phyloP scores from a whole-genome alignment of 1,140 invertebrate genomes.

The Brachionus rotundiformis region DNA sequence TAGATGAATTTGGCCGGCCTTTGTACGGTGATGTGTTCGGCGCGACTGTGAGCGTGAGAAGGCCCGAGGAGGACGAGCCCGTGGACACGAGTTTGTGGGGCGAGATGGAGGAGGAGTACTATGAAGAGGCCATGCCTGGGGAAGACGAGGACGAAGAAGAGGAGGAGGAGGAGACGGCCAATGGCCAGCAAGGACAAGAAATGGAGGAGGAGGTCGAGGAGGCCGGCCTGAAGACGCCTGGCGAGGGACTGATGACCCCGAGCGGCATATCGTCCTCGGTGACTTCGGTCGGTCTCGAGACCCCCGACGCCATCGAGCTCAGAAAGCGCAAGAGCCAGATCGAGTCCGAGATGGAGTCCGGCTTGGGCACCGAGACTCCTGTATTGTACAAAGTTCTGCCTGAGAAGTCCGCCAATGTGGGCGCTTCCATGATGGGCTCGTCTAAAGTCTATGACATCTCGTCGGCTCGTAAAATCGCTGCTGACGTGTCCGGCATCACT shows the following conservation, averaged over 20 bases:
- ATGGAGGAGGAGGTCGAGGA: neutral
- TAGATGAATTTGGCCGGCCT: slow-evolving; percentile 94
- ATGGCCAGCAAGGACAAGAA: neutral
- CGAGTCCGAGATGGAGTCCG: slow-evolving; percentile 86
- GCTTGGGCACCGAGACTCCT: slow-evolving; percentile 65
- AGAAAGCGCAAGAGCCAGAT: slow-evolving; percentile 83
- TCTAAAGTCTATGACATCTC: slow-evolving; percentile 91
- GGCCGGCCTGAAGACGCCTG: slow-evolving; percentile 49
- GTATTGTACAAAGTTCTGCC: slow-evolving; percentile 85
- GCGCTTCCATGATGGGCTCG: slow-evolving; percentile 85
- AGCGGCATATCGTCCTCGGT: slow-evolving; percentile 74
- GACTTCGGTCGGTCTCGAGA: slow-evolving; percentile 89
- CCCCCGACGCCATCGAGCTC: slow-evolving; percentile 95
- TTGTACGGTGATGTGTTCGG: slow-evolving; percentile 99
- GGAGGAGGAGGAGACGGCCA: slow-evolving; percentile 58
- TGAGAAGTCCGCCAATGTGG: slow-evolving; percentile 87
- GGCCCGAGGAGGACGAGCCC: slow-evolving; percentile 73
- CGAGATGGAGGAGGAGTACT: slow-evolving; percentile 89
- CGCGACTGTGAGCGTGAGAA: slow-evolving; percentile 57
- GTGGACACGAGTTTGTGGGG: slow-evolving; percentile 79
- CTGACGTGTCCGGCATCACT: neutral
- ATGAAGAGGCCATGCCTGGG: slow-evolving; percentile 67
- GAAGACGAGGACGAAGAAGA: slow-evolving; percentile 60
- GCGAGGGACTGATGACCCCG: slow-evolving; percentile 77
- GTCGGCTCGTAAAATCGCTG: neutral